Evolutionary conservation across 1,140 invertebrate genomes (phyloP), one percentile per base, ranked within the genome.

Genomic region (Drosophila bocki): DNA sequence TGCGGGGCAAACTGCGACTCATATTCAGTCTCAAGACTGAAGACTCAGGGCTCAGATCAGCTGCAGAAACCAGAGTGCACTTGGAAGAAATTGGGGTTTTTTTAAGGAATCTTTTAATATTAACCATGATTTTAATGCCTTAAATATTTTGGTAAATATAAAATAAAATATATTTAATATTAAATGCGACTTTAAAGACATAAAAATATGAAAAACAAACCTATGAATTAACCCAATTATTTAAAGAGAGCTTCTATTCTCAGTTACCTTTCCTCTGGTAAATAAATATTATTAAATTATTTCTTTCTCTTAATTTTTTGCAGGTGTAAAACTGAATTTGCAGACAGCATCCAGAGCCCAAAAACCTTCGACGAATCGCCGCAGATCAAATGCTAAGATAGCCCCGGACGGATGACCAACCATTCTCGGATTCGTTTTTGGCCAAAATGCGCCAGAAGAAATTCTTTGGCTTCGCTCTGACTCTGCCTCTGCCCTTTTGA

Each of bases 361-460:
- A 80, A 57, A 84, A 65, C 72, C 82, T 84, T 81, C 78, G 77
- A 85, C 72, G 80, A 57, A 51, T 81, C 75, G 67, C 54, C 51
- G 44, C 84, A 78, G 84, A 87, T 87, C 84, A 87, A 88, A 81
- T 67, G 77, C 59, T 64, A 51, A 87, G 84, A 87, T 87, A 87
- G 80, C 65, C 57, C 35, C 32, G 50, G 71, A 56, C 72, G 64
- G 64, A 59, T 54, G 58, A 58, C 41, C 60, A 39, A 44, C 48
- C 59, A 35, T 60, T 57, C 48, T 41, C 37, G 48, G 48, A 51
- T 53, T 79, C 61, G 58, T 71, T 76, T 83, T 70, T 83, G 67
- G 41, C 64, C 75, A 78, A 85, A 78, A 80, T 76, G 82, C 61
- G 72, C 59, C 78, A 51, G n/a, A 80, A 87, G 65, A 78, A 88